Conservation (phyloP, 92 coral and sea anemone genomes). For the Isaurus tuberculatus region DNA sequence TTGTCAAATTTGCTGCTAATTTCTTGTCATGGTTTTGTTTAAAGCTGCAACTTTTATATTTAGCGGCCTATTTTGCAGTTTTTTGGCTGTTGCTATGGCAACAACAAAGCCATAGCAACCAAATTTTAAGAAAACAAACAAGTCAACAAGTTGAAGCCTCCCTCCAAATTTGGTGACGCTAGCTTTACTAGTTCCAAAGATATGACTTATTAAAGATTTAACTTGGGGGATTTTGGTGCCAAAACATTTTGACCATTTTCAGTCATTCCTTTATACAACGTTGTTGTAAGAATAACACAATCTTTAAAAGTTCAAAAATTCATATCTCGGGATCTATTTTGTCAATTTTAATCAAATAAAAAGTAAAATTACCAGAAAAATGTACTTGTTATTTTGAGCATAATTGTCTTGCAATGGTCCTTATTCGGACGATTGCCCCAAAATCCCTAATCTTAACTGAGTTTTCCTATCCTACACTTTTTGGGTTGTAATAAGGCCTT, state of each 20-base stretch:
- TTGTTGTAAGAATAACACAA: background rate
- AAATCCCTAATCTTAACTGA: background rate
- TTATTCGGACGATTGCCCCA: too few species aligned
- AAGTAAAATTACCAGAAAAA: background rate
- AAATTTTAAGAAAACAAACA: background rate
- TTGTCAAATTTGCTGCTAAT: conserved; percentile 6
- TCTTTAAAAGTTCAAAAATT: conserved; percentile 2
- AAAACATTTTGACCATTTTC: background rate
- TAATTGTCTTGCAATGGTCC: too few species aligned
- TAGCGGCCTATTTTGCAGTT: conserved; percentile 2
- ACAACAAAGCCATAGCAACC: background rate
- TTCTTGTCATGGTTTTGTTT: conserved; percentile 17
- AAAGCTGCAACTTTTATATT: background rate
- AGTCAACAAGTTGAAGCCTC: background rate
- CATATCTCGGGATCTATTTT: background rate
- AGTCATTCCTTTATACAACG: background rate
- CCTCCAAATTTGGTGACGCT: conserved; percentile 1
- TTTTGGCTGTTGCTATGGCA: conserved; percentile 22
- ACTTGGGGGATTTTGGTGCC: background rate
- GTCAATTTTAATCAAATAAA: background rate
- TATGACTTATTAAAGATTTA: background rate
- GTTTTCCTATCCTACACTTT: background rate
- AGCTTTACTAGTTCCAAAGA: background rate
- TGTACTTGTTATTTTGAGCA: background rate
- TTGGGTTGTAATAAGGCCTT: background rate